Conservation (phyloP, 2,888 invertebrate genomes). For the Eurois occulta region DNA sequence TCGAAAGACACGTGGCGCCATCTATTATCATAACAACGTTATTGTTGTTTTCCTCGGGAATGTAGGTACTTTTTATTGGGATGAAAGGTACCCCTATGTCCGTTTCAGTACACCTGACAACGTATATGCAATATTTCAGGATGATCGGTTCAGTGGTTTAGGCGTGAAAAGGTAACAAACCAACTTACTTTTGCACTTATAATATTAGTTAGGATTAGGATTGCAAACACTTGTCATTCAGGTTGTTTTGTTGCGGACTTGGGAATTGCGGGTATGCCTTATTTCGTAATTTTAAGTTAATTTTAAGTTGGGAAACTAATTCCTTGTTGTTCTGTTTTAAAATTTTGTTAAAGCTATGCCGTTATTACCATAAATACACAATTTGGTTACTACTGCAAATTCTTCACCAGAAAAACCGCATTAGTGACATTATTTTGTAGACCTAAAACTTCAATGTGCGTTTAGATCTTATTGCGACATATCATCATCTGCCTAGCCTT, state of each 20-base stretch:
- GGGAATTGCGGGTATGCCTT: constrained; percentile 11
- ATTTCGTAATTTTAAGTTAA: constrained; percentile 14
- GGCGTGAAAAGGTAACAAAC: too few relatives aligned
- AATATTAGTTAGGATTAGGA: too few relatives aligned
- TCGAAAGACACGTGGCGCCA: too few relatives aligned
- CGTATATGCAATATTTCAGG: too few relatives aligned
- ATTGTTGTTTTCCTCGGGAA: too few relatives aligned
- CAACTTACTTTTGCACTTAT: too few relatives aligned
- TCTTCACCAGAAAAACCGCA: background rate
- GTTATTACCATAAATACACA: constrained; percentile 1
- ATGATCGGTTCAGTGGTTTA: too few relatives aligned
- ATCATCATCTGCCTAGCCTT: too few relatives aligned
- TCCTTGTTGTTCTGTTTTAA: constrained; percentile 9
- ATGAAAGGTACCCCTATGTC: too few relatives aligned
- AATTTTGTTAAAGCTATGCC: background rate
- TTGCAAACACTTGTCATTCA: constrained; percentile 52
- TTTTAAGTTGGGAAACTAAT: constrained; percentile 5
- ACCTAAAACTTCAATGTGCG: background rate
- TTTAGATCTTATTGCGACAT: background rate
- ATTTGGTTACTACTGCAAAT: background rate
- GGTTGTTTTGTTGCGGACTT: constrained; percentile 19
- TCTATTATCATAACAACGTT: too few relatives aligned
- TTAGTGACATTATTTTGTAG: background rate
- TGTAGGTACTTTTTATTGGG: too few relatives aligned
- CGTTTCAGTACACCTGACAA: too few relatives aligned